Base-by-base conservation (phyloP, 2,797 vertebrate species). In the Hoplostethus atlanticus region DNA sequence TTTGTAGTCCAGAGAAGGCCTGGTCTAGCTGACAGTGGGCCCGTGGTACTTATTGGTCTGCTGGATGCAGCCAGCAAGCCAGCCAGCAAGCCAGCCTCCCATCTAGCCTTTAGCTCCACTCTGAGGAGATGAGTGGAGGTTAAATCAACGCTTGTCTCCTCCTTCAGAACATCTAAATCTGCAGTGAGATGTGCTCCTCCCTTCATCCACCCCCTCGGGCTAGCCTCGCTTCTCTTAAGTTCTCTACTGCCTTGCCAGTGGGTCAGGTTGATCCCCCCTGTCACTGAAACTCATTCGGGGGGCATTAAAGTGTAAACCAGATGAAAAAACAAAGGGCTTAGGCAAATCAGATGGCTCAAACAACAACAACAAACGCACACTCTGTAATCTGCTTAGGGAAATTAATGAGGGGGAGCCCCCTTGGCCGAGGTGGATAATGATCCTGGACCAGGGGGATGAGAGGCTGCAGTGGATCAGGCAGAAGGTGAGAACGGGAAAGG, bases 291-390 rank as follows among this genome's bases (percentile, higher is more conserved):
- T 97, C 96, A 97, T 97, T 97, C 94, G 92, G 95, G 89, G 95
- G 95, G 97, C 96, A 97, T 98, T 98, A 98, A 97, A 97, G 96
- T 97, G 97, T 98, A 98, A 98, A 99, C 96, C 96, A 95, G 96
- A 97, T 97, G 97, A 96, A 97, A 97, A 98, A 97, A 98, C 97
- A 98, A 97, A 97, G 96, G 96, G 96, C 96, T 98, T 97, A 97
- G 96, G 96, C 96, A 98, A 99, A 98, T 98, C 95, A 96, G 96
- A 97, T 97, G 91, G 95, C 96, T 96, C 95, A 95, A 97, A 97
- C 96, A 97, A 97, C 96, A 98, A 97, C 96, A 98, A 97, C 96
- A 98, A 97, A 97, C 96, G 94, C 96, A 95, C 92, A 85, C 91
- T 95, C 90, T 84, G 94, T 99, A 98, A 99, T 98, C 97, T 97